A percentile compares a stretch with the other conserved stretches of the same genome.
Conservation (phyloP, 1,140 invertebrate genomes). For the Nephila pilipes region DNA sequence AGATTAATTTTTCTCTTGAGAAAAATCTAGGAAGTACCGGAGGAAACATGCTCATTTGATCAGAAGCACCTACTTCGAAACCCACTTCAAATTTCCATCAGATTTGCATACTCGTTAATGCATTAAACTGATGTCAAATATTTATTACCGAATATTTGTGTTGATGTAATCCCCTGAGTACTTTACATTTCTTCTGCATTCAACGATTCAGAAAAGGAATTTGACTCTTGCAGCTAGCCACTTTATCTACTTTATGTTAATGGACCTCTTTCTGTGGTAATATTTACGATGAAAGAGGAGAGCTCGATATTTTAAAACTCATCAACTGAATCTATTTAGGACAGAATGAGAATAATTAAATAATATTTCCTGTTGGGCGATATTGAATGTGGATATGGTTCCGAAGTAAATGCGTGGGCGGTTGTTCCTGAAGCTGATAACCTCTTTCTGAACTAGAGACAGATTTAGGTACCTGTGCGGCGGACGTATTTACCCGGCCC, state of each 20-base stretch:
- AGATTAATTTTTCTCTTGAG: background rate
- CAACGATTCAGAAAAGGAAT: background rate
- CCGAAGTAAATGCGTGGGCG: background rate
- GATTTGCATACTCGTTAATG: constrained; percentile 8
- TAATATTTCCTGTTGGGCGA: background rate
- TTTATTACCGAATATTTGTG: background rate
- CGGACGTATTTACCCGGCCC: constrained; percentile 8
- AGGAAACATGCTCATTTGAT: background rate
- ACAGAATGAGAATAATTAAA: constrained; percentile 34
- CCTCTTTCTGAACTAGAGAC: constrained; percentile 8
- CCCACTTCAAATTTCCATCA: background rate
- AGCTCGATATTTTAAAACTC: background rate
- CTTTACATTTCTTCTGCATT: background rate
- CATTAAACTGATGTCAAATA: background rate
- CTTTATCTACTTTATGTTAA: background rate
- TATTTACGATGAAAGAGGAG: background rate
- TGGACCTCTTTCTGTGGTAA: background rate
- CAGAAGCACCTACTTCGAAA: background rate
- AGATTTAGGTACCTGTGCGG: background rate
- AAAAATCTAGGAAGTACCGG: background rate
- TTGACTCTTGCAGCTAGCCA: background rate
- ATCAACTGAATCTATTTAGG: constrained; percentile 31
- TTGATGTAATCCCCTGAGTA: background rate
- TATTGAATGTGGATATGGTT: constrained; percentile 18
- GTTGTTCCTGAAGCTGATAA: background rate